These are phyloP conservation scores for Molanna angustata DNA, from an alignment of 2,888 invertebrate genomes.

Conservation along the genomic window DNA sequence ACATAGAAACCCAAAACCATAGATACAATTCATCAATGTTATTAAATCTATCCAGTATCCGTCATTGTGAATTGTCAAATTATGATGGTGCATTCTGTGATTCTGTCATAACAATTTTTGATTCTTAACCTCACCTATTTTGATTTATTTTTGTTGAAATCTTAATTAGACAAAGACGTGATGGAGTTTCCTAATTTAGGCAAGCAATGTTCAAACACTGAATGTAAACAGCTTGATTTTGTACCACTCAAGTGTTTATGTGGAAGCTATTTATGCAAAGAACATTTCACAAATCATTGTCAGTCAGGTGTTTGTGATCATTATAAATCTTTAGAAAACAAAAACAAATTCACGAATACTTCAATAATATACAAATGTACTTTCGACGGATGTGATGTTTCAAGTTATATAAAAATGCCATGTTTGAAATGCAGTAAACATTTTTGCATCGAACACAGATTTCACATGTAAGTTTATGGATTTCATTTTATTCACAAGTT, in stretches of 20 bases:
- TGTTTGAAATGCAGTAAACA: conserved; percentile 66
- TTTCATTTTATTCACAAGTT: too few relatives aligned
- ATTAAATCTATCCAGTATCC: too few relatives aligned
- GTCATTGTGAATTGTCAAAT: too few relatives aligned
- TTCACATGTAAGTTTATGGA: conserved; percentile 48
- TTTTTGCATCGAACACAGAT: conserved; percentile 69
- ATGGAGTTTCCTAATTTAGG: conserved; percentile 79
- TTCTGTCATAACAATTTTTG: too few relatives aligned
- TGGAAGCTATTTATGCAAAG: conserved; percentile 61
- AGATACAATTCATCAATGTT: too few relatives aligned
- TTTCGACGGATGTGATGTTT: conserved; percentile 55
- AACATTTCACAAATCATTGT: conserved; percentile 60
- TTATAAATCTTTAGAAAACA: conserved; percentile 44
- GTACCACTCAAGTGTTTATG: conserved; percentile 68
- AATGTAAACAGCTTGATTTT: conserved; percentile 70
- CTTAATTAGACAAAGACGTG: background rate
- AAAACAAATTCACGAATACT: conserved; percentile 44
- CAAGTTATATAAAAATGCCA: conserved; percentile 61
- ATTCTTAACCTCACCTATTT: too few relatives aligned
- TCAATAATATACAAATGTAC: conserved; percentile 56
- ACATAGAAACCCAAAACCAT: too few relatives aligned
- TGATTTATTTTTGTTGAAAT: background rate
- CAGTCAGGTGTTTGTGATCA: conserved; percentile 52
- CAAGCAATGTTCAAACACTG: conserved; percentile 57
- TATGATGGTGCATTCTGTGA: too few relatives aligned